Evolutionary conservation across 2,888 invertebrate genomes (phyloP), one percentile per base, ranked within the genome.

Genomic region (Drosophila mayaguana): DNA sequence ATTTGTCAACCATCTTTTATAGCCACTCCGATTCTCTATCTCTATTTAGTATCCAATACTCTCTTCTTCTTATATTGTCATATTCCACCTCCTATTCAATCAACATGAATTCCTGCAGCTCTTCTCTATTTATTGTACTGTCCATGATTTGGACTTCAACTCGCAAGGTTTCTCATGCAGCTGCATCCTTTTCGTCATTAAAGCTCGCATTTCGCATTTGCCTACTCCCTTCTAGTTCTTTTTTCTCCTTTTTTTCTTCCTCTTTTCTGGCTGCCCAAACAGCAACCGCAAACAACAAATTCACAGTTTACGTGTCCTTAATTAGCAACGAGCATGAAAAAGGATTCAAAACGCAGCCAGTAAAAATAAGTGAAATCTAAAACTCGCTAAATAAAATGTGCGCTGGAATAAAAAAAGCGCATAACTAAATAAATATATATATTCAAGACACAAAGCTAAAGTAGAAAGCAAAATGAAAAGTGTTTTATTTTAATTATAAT

Each of bases 251-350:
- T n/a, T n/a, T n/a, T 34, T 18, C 32, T 8, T 36, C 36, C 36
- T 5, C 36, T 16, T 5, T 22, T 38, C 36, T 38, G 36, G 36
- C 36, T 22, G 16, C 38, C 22, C 53, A 36, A 50, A 50, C 53
- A 16, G 36, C 20, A 51, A 38, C 48, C 40, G n/a, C 28, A 38
- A 63, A 60, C 32, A 45, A 46, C 43, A 59, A 71, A 42, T 71
- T 60, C 32, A 45, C 67, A 60, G 54, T 67, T 81, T 68, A 66
- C 66, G 63, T 66, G 72, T 65, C 50, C 78, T 78, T 81, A 80
- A 78, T 81, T 80, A 78, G 81, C 75, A 73, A 62, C 51, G 28
- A 55, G 66, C 75, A 66, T 75, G 75, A 61, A 67, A 65, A 75
- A 55, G 57, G 42, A 62, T 69, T 48, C 18, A 34, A 63, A 68